Percentiles rank a stretch among this genome's conserved stretches.
Evolutionary conservation across 2,113 vertebrate species (phyloP).

Genomic region (Oreochromis niloticus): DNA sequence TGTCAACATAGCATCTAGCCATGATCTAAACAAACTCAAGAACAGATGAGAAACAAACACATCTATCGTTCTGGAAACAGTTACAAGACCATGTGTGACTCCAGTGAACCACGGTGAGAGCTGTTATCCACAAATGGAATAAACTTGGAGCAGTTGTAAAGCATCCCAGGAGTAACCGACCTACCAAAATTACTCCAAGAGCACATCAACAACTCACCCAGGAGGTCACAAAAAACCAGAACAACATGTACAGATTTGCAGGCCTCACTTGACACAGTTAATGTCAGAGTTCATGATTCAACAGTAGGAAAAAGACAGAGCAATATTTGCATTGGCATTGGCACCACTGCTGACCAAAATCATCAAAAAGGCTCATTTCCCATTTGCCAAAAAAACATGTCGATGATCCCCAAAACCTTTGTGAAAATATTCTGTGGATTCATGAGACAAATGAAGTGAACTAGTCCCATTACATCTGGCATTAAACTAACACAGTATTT

Average conservation of each 20-base stretch:
- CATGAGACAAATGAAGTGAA: neutral
- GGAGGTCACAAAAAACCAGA: neutral
- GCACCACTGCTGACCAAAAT: neutral
- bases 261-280: neutral
- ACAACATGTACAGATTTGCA: neutral
- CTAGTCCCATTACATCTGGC: rapidly evolving
- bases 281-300: neutral
- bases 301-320: neutral
- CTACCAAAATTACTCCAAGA: neutral
- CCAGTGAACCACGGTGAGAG: neutral
- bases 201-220: neutral
- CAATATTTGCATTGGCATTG: no score
- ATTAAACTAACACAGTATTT: neutral
- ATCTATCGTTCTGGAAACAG: neutral
- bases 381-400: neutral
- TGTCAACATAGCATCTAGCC: neutral
- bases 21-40: rapidly evolving
- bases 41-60: neutral
- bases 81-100: neutral
- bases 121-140: neutral
- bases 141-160: neutral
- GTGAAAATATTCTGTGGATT: neutral
- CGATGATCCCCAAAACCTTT: rapidly evolving
- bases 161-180: neutral
- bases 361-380: neutral